Conservation (phyloP, 2,888 invertebrate genomes). For the Pristionchus maxplancki region DNA sequence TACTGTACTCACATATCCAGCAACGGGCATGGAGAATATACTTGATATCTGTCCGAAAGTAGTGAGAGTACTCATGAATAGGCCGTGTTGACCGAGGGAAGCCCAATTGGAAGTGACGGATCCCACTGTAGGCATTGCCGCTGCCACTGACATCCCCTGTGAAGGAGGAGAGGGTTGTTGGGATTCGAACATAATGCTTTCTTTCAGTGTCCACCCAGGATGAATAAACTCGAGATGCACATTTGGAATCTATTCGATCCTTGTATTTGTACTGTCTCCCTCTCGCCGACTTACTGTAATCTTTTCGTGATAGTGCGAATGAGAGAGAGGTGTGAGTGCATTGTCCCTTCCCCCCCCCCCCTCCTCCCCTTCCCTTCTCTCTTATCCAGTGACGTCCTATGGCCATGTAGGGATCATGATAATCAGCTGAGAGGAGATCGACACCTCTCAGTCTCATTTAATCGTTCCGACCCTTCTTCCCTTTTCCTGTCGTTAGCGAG, state of each 20-base stretch:
- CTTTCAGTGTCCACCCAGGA: too few relatives aligned
- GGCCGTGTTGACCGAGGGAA: constrained; percentile 66
- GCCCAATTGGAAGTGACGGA: constrained; percentile 67
- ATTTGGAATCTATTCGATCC: background rate
- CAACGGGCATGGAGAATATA: constrained; percentile 66
- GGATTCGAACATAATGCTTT: too few relatives aligned
- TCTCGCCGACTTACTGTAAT: background rate
- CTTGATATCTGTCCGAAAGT: constrained; percentile 63
- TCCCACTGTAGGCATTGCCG: constrained; percentile 55
- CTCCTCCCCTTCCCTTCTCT: background rate
- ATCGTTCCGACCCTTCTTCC: background rate
- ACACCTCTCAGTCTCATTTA: background rate
- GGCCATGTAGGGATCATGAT: background rate
- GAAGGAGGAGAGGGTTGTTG: too few relatives aligned
- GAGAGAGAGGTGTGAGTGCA: constrained; percentile 62
- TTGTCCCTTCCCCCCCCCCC: background rate
- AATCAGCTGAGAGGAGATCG: constrained; percentile 3
- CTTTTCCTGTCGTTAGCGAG: background rate
- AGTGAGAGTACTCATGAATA: constrained; percentile 69
- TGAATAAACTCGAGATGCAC: too few relatives aligned
- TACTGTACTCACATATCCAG: constrained; percentile 59
- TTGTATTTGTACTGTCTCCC: background rate
- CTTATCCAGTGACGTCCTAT: background rate
- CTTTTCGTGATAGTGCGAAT: constrained; percentile 60
- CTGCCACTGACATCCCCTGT: constrained; percentile 36